Evolutionary conservation across 2,888 invertebrate species (phyloP), one percentile per base, ranked within the genome.

Genomic region (Cerastis leucographa): DNA sequence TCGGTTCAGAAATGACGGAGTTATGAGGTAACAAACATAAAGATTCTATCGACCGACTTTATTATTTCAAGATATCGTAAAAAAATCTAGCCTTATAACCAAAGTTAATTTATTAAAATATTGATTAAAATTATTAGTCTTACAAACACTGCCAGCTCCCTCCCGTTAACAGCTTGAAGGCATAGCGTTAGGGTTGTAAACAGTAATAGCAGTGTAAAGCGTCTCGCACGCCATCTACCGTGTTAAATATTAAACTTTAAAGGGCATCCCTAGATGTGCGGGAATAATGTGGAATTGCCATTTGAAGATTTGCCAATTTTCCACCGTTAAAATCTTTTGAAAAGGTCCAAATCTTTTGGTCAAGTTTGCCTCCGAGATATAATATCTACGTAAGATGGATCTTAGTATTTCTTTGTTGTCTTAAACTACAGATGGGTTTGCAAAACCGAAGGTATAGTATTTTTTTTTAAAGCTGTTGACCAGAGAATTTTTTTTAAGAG

Each of bases 171-270:
- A 87, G 72, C 76, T 76, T 76, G 79, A 78, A 83, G 71, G 71
- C 59, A 73, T 29, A 29, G 72, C 81, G 29, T 66, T 66, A 76
- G 80, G 84, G 88, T 74, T 84, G 82, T 59, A 77, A 73, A 76
- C 76, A 81, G 80, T 81, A 75, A 77, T 66, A 62, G 76, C 25
- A 42, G 71, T 73, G 71, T 78, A 80, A 81, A 83, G 66, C 82
- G 71, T 75, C 73, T 81, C 66, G 78, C 79, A 75, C 78, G 82
- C 84, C 76, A 80, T 80, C 56, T 66, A 9, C 25, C 42, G 77
- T 71, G 79, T 67, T 87, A 76, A 81, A 80, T 83, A 80, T 88
- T 81, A 82, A 88, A 78, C n/a, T 87, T 84, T 80, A 81, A 88
- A 84, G 67, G 42, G 29, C 78, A 77, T 29, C 81, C 68, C 85